A percentile compares a stretch with the other conserved stretches of the same genome.
These are phyloP conservation scores for Atrina japonica DNA, from an alignment of 2,888 invertebrate genomes.

Conservation along the genomic window DNA sequence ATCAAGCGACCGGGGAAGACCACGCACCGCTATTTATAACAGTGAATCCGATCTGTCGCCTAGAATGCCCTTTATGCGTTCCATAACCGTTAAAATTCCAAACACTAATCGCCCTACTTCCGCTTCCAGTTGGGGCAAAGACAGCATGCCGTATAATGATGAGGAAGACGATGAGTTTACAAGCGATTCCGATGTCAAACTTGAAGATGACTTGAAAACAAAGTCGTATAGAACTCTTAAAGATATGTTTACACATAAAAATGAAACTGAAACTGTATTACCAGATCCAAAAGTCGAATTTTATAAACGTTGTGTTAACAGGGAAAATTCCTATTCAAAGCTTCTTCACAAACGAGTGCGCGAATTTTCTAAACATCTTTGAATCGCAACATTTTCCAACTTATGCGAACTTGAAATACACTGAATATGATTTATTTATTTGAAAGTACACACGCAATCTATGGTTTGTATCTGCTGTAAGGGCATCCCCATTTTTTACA, in stretches of 20 bases:
- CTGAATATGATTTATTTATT: no score
- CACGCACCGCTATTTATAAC: background rate
- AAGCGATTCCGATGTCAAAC: background rate
- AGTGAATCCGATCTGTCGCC: background rate
- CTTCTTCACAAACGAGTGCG: no score
- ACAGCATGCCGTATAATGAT: background rate
- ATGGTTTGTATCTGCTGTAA: no score
- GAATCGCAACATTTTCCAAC: no score
- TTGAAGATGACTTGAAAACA: background rate
- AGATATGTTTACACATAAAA: slow-evolving; percentile 20
- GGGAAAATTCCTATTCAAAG: no score
- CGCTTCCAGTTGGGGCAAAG: background rate
- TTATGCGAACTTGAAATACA: no score
- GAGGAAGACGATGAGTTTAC: background rate
- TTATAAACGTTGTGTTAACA: background rate
- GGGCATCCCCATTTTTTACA: no score
- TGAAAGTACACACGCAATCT: no score
- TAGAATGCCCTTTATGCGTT: background rate
- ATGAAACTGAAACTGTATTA: slow-evolving; percentile 13
- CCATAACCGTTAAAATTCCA: background rate
- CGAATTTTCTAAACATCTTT: no score
- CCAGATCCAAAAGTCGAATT: slow-evolving; percentile 19
- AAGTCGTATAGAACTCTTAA: slow-evolving; percentile 20
- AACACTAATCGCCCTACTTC: background rate
- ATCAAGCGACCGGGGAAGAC: background rate